Percentiles rank a stretch among this genome's conserved stretches.
These are phyloP conservation scores for Vultur gryphus DNA, from an alignment of 2,797 vertebrate species.

Conservation along the genomic window DNA sequence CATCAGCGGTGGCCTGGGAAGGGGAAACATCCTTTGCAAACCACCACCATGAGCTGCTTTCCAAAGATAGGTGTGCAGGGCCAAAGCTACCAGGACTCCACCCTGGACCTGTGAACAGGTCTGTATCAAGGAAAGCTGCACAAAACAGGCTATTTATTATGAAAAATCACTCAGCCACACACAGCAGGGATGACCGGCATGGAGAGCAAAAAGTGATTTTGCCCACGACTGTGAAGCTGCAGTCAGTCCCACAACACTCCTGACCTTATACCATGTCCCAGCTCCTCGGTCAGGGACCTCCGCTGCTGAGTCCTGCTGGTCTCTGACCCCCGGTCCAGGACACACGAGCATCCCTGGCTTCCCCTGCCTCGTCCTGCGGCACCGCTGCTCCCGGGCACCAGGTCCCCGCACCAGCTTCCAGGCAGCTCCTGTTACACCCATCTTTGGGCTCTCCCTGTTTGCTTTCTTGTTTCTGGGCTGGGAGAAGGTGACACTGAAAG, in stretches of 20 bases:
- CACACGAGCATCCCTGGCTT: not conserved
- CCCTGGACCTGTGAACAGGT: not conserved
- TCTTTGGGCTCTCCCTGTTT: not conserved
- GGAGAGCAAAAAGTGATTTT: not conserved
- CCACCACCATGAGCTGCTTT: not conserved
- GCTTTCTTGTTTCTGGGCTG: not conserved
- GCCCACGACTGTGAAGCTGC: not conserved
- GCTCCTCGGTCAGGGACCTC: not conserved
- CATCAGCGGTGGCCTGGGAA: not conserved
- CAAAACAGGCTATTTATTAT: not conserved
- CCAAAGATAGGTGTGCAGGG: not conserved
- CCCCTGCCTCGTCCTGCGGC: not conserved
- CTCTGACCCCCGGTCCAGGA: not conserved
- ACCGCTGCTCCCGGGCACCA: not conserved
- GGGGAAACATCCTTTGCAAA: not conserved
- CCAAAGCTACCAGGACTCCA: not conserved
- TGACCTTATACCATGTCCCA: not conserved
- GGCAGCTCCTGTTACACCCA: not conserved
- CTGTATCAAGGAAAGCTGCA: not conserved
- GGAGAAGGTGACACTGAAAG: not conserved
- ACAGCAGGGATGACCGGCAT: not conserved
- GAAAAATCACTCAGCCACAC: not conserved
- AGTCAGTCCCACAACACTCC: rapidly evolving
- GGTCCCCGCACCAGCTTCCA: not conserved
- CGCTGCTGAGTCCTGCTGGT: not conserved